Base-by-base conservation (phyloP, 2,888 invertebrate genomes). In the Agrypnus murinus region DNA sequence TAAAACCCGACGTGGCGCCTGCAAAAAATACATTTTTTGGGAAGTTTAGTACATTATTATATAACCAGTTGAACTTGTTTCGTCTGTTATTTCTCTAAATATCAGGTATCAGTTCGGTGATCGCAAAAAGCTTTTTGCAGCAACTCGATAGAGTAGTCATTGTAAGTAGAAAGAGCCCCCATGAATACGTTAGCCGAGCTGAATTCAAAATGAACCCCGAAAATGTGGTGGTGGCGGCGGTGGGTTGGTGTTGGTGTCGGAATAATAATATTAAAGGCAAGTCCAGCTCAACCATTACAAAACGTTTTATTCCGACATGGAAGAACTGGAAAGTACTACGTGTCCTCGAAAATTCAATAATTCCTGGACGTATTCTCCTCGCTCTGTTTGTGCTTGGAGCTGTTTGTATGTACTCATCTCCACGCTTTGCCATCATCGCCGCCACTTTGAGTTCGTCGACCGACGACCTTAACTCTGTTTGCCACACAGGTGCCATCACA, bases 401-500 rank as follows among this genome's bases (percentile, higher is more conserved):
- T n/a, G n/a, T n/a, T n/a, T n/a, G n/a, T n/a, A n/a, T n/a, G n/a
- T n/a, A n/a, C n/a, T n/a, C n/a, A n/a, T n/a, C n/a, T n/a, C n/a
- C n/a, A n/a, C n/a, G n/a, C n/a, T n/a, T n/a, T n/a, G n/a, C n/a
- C n/a, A n/a, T n/a, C n/a, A n/a, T n/a, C n/a, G n/a, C n/a, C n/a
- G 48, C 48, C 62, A 46, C 10, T 19, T 12, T 62, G 62, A 70
- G 72, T 25, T 74, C 70, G 68, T 70, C 74, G 72, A 68, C 72
- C 72, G 46, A 15, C n/a, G n/a, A n/a, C n/a, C n/a, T n/a, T n/a
- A n/a, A n/a, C n/a, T n/a, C 32, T 67, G 65, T 57, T 70, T 63
- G 62, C 65, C 65, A 65, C 68, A 62, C 74, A 74, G 74, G 74
- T 74, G 72, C 71, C 65, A 62, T 55, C n/a, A n/a, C n/a, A 32